Conservation (phyloP, 1,140 invertebrate species). For the Choristoneura fumiferana region DNA sequence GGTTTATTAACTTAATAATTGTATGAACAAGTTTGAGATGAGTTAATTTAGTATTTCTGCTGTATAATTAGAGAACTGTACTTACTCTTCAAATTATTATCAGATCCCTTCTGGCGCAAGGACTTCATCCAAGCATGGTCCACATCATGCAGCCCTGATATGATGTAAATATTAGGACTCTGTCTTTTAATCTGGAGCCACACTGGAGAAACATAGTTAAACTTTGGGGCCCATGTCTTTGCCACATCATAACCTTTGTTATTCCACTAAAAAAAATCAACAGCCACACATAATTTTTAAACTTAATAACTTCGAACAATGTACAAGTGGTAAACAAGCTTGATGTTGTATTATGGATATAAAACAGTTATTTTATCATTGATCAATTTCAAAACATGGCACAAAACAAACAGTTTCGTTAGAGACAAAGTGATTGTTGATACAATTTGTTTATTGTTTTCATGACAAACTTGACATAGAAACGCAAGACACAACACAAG, state of each 20-base stretch:
- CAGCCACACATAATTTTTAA: no score
- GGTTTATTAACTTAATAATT: no score
- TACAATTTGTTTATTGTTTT: no score
- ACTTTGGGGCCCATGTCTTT: slow-evolving; percentile 93
- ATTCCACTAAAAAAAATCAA: slow-evolving; percentile 91
- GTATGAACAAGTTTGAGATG: no score
- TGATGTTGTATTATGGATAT: background rate
- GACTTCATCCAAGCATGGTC: slow-evolving; percentile 91
- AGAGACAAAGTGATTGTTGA: no score
- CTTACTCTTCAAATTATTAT: slow-evolving; percentile 56
- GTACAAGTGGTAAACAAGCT: no score
- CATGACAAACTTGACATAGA: no score
- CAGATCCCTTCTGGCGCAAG: slow-evolving; percentile 78
- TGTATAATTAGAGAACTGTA: no score
- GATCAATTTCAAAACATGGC: background rate
- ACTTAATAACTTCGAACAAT: no score
- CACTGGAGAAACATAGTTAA: slow-evolving; percentile 94
- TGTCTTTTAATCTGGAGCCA: slow-evolving; percentile 92
- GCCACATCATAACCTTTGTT: slow-evolving; percentile 95
- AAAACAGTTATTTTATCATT: slow-evolving; percentile 9
- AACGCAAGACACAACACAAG: no score
- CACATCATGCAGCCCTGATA: slow-evolving; percentile 87
- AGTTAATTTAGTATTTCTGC: no score
- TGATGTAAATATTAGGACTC: slow-evolving; percentile 80
- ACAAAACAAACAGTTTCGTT: no score